Evolutionary conservation across 1,140 invertebrate species (phyloP), one percentile per base, ranked within the genome.

Genomic region (Probaryconus sp.): DNA sequence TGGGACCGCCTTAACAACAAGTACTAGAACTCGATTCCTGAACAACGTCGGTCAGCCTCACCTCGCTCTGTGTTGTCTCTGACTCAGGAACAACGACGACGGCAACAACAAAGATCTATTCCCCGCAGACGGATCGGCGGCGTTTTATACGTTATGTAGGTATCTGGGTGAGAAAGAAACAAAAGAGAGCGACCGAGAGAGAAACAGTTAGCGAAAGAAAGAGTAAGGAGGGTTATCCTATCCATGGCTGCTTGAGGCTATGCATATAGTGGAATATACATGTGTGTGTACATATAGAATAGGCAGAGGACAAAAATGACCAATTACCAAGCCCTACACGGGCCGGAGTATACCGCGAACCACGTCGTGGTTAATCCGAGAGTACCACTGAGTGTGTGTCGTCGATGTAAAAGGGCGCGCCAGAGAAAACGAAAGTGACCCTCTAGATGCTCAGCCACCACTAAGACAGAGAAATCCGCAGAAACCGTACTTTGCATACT

Each of bases 101-200:
- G 67, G 58, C 47, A 60, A 77, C 76, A 70, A 74, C 69, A 65
- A 73, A 73, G 70, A 73, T 76, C 33, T 60, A 45, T 65, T 73
- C 28, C 31, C 24, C 72, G 56, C 76, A 50, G 67, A 70, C 72
- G 30, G 50, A 60, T 67, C 78, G 64, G 67, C 53, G 68, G 68
- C 67, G 45, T 53, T 67, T n/a, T n/a, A n/a, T 70, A 42, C 33
- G 24, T 76, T 81, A 77, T 76, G 67, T 77, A 73, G 75, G 51
- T 80, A 80, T 79, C 71, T 77, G 56, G 74, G 71, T 77, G 71
- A 77, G 76, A 60, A 67, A n/a, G n/a, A n/a, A n/a, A n/a, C n/a
- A n/a, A n/a, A n/a, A n/a, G n/a, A n/a, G n/a, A n/a, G n/a, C n/a
- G n/a, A n/a, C n/a, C n/a, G n/a, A n/a, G n/a, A n/a, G n/a, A n/a